These are phyloP conservation scores for Heterodera carotae DNA, from an alignment of 1,140 invertebrate species.

Conservation along the genomic window DNA sequence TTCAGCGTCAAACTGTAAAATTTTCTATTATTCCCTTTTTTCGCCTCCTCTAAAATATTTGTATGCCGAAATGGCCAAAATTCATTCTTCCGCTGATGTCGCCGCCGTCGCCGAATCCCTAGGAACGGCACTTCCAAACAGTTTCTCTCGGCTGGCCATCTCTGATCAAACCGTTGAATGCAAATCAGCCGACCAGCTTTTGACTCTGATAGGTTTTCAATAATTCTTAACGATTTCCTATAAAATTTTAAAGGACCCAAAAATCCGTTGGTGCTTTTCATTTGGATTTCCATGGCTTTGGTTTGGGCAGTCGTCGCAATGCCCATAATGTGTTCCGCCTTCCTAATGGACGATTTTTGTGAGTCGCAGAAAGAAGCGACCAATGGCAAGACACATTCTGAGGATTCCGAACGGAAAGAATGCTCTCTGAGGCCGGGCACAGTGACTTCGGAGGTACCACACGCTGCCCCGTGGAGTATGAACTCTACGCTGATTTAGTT, in stretches of 20 bases:
- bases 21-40: neutral
- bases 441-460: neutral
- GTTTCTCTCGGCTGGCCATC: neutral
- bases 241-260: conserved; percentile 20
- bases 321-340: conserved; percentile 35
- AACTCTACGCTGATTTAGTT: too few species aligned
- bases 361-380: neutral
- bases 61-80: neutral
- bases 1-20: neutral
- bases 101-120: too few species aligned
- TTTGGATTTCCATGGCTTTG: conserved; percentile 33
- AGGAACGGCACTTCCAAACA: neutral
- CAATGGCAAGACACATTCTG: neutral
- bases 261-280: conserved; percentile 35
- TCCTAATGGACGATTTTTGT: conserved; percentile 41
- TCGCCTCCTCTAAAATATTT: neutral
- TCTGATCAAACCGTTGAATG: neutral
- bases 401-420: neutral
- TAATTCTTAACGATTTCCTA: neutral
- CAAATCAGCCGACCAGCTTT: conserved; percentile 13
- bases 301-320: conserved; percentile 37
- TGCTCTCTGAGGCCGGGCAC: conserved; percentile 14
- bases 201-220: neutral
- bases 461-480: too few species aligned
- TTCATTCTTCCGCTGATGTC: neutral